These are phyloP conservation scores for Porites lobata DNA, from an alignment of 92 coral and sea anemone genomes.

Conservation along the genomic window DNA sequence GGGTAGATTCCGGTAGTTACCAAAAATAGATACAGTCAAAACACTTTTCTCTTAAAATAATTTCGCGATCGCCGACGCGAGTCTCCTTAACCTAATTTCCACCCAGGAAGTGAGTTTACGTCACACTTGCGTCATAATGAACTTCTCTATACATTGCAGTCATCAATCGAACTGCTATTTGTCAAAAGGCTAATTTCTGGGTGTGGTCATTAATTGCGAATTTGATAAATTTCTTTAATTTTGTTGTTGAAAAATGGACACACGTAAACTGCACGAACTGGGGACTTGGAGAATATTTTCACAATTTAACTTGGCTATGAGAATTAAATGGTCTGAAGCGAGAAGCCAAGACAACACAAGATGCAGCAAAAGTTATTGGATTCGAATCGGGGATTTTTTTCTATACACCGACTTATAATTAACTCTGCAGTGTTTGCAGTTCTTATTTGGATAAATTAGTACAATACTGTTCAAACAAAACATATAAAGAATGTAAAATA, in stretches of 20 bases:
- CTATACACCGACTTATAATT: too few species aligned
- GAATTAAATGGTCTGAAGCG: not conserved
- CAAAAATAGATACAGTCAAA: slow-evolving; percentile 1
- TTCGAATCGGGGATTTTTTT: too few species aligned
- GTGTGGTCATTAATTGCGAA: slow-evolving; percentile 10
- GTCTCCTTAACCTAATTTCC: slow-evolving; percentile 28
- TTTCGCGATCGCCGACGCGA: not conserved
- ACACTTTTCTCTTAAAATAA: not conserved
- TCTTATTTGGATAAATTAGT: too few species aligned
- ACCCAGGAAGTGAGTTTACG: slow-evolving; percentile 39
- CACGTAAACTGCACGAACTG: not conserved
- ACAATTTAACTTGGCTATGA: not conserved
- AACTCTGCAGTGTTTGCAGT: too few species aligned
- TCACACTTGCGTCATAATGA: slow-evolving; percentile 31
- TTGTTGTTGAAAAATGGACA: slow-evolving; percentile 12
- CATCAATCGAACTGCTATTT: not conserved
- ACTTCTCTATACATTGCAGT: not conserved
- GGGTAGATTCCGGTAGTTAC: not conserved
- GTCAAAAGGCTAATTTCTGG: slow-evolving; percentile 1
- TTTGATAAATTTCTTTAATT: slow-evolving; percentile 36
- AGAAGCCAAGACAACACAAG: too few species aligned
- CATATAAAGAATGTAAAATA: not conserved
- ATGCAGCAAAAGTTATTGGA: too few species aligned
- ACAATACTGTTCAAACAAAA: not conserved
- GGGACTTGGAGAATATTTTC: not conserved